Percentiles rank a stretch among this genome's conserved stretches.
Evolutionary conservation across 2,797 vertebrate genomes (phyloP).

Genomic region (Chloroceryle amazona): DNA sequence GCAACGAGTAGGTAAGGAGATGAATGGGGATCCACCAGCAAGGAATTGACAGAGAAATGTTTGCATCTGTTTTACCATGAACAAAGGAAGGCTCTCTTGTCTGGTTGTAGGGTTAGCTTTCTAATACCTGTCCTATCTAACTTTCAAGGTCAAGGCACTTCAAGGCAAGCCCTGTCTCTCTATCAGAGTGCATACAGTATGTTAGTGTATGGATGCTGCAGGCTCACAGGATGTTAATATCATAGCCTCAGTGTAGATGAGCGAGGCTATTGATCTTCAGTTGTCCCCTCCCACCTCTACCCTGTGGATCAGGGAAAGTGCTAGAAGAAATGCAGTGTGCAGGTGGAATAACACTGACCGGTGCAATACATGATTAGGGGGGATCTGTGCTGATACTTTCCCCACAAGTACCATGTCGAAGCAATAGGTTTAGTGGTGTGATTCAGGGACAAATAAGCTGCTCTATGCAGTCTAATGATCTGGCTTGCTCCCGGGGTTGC

Average conservation of each 20-base stretch:
- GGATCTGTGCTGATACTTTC: background rate
- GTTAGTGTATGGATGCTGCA: background rate
- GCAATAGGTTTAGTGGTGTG: background rate
- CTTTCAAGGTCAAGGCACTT: background rate
- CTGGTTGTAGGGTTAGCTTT: background rate
- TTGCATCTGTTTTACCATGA: background rate
- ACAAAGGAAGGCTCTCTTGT: background rate
- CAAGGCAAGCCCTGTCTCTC: background rate
- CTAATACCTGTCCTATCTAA: background rate
- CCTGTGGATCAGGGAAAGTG: background rate
- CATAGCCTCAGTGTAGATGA: background rate
- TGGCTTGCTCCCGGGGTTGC: background rate
- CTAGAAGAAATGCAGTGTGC: background rate
- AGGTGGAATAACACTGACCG: background rate
- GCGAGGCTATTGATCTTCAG: background rate
- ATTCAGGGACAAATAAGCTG: background rate
- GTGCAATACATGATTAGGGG: background rate
- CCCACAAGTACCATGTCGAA: background rate
- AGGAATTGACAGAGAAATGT: background rate
- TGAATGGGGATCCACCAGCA: background rate
- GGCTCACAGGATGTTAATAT: background rate
- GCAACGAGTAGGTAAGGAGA: background rate
- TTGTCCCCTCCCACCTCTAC: background rate
- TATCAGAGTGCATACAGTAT: background rate
- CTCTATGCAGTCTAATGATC: accelerated